Conservation (phyloP, 1,140 invertebrate genomes). For the Procambarus virginalis region DNA sequence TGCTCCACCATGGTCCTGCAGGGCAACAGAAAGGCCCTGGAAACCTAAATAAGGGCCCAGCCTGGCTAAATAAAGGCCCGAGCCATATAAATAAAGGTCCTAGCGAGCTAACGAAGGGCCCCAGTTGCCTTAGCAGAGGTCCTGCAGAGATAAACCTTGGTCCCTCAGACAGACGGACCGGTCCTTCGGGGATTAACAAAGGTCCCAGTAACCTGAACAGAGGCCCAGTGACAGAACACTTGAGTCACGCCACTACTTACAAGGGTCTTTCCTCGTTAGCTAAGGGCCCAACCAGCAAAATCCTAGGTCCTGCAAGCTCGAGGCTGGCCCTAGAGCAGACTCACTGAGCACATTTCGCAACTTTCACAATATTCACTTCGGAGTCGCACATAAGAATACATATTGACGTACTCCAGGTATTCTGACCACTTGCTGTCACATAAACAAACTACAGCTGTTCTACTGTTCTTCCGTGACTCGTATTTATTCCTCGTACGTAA, state of each 20-base stretch:
- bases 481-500: not conserved
- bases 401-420: not conserved
- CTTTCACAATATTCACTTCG: not conserved
- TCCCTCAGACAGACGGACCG: conserved; percentile 33
- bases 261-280: conserved; percentile 48
- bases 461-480: not conserved
- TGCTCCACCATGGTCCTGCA: conserved; percentile 33
- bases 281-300: conserved; percentile 54
- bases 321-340: conserved; percentile 27
- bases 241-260: not conserved
- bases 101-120: conserved; percentile 5
- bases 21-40: conserved; percentile 52
- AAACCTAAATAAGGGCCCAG: conserved; percentile 54
- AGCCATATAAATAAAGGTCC: conserved; percentile 45
- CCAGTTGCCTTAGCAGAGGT: conserved; percentile 43
- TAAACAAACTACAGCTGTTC: not conserved
- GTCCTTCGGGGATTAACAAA: conserved; percentile 43
- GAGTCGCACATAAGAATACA: not conserved
- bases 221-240: conserved; percentile 24
- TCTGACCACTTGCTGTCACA: not conserved
- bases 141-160: conserved; percentile 49
- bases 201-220: conserved; percentile 43
- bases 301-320: conserved; percentile 39
- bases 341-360: conserved; percentile 8
- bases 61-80: conserved; percentile 47